Percentiles rank a stretch among this genome's conserved stretches.
phyloP scores from a whole-genome alignment of 2,888 invertebrate genomes.

The Tanytarsus gracilentus region DNA sequence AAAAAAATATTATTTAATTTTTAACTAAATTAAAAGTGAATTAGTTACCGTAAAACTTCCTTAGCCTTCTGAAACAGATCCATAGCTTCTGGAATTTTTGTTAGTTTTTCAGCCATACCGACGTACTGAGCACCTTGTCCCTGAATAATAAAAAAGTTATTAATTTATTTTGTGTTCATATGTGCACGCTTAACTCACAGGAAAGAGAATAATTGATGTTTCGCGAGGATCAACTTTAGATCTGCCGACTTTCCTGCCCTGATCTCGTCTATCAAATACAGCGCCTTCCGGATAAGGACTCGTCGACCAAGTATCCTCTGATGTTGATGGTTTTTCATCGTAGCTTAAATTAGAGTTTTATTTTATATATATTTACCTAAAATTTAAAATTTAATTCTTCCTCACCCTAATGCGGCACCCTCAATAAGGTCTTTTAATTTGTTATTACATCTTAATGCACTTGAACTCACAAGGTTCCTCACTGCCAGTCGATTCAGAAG shows the following conservation, averaged over 20 bases:
- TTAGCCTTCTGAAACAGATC: slow-evolving; percentile 80
- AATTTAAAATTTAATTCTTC: neutral
- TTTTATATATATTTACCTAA: neutral
- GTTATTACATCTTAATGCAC: neutral
- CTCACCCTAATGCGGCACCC: slow-evolving; percentile 8
- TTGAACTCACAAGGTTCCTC: neutral
- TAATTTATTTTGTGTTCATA: neutral
- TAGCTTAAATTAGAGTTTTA: neutral
- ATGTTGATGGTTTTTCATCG: slow-evolving; percentile 37
- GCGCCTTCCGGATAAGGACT: slow-evolving; percentile 50
- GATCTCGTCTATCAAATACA: slow-evolving; percentile 36
- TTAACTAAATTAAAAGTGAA: neutral
- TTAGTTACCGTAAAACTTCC: slow-evolving; percentile 52
- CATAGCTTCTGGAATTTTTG: slow-evolving; percentile 61
- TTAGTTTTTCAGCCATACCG: slow-evolving; percentile 74
- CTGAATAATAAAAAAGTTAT: neutral
- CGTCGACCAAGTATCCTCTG: slow-evolving; percentile 53
- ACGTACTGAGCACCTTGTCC: slow-evolving; percentile 83
- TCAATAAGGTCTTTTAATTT: slow-evolving; percentile 20
- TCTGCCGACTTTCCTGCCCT: slow-evolving; percentile 37
- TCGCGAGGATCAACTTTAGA: slow-evolving; percentile 53
- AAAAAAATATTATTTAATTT: too few relatives aligned
- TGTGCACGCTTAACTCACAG: slow-evolving; percentile 41
- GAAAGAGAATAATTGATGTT: slow-evolving; percentile 71
- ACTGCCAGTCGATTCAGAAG: neutral